phyloP scores from a whole-genome alignment of 1,140 invertebrate species.

The Acromyrmex charruanus region DNA sequence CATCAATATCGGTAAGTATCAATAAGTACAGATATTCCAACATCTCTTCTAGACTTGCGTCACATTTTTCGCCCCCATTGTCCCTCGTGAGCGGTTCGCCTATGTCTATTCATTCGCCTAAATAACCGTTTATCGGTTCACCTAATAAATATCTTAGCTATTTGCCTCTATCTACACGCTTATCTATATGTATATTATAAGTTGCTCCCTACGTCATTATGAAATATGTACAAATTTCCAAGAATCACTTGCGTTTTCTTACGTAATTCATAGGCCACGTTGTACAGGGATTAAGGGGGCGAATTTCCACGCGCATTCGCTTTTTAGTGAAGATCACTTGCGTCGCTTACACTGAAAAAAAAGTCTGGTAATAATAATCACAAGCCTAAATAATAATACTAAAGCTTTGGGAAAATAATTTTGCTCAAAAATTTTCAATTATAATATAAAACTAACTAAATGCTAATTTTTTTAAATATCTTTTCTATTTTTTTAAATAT shows the following conservation, averaged over 20 bases:
- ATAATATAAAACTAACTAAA: too few species aligned
- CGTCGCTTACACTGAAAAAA: neutral
- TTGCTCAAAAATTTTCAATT: too few species aligned
- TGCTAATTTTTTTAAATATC: too few species aligned
- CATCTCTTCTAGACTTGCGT: neutral
- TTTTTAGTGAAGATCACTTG: neutral
- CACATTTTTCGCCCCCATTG: neutral
- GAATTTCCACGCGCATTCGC: neutral
- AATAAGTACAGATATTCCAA: slow-evolving; percentile 75
- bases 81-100: slow-evolving; percentile 6
- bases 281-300: slow-evolving; percentile 15
- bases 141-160: slow-evolving; percentile 20
- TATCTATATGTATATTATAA: slow-evolving; percentile 44
- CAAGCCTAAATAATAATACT: too few species aligned
- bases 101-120: slow-evolving; percentile 21
- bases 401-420: too few species aligned
- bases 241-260: slow-evolving; percentile 20
- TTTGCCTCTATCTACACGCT: slow-evolving; percentile 39
- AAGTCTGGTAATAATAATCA: too few species aligned
- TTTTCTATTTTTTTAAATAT: too few species aligned
- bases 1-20: slow-evolving; percentile 75
- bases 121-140: slow-evolving; percentile 10
- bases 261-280: slow-evolving; percentile 55
- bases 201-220: slow-evolving; percentile 21
- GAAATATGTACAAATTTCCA: slow-evolving; percentile 65